Evolutionary conservation across 2,113 vertebrate genomes (phyloP), one percentile per base, ranked within the genome.

Genomic region (Rostratula benghalensis): DNA sequence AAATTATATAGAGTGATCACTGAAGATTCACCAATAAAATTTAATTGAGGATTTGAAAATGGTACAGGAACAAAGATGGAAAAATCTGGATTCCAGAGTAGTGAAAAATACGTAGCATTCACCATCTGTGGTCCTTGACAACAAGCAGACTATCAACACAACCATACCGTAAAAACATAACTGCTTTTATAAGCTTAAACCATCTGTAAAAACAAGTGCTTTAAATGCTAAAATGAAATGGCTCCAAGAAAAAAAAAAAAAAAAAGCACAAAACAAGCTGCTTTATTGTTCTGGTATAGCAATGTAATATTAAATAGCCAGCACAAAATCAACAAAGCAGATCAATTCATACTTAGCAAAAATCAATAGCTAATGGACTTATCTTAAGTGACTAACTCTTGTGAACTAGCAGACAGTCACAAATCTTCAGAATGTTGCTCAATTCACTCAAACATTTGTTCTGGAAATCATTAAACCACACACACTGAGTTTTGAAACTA

Each of bases 131-230:
- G 68, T 37, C 85, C 83, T 67, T 89, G 85, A 96, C 85, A 96
- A 93, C 56, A 89, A 92, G 51, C 93, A 97, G 79, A 87, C 63
- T 94, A 94, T 90, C 90, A 89, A 79, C 87, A 94, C 70, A 82
- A 88, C 61, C 41, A 76, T 50, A 71, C 54, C 94, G 73, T 76
- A 87, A 93, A 96, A 96, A 87, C 83, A 91, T 65, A 83, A 92
- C 69, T 91, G 63, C 83, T 95, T 97, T 92, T 92, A 85, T 73
- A 91, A 68, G 48, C 56, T 96, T 94, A 83, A 94, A 84, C 61
- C 87, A 70, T 91, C 90, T 97, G 89, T 86, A 90, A 82, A 91
- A 94, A 60, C 46, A 82, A 87, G 80, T 89, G 48, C 13, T 91
- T 93, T 70, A 94, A 77, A 93, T 24, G 21, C 43, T 90, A 79